These are phyloP conservation scores for Peromyscus attwateri DNA, from an alignment of 2,797 vertebrate genomes.

Conservation along the genomic window DNA sequence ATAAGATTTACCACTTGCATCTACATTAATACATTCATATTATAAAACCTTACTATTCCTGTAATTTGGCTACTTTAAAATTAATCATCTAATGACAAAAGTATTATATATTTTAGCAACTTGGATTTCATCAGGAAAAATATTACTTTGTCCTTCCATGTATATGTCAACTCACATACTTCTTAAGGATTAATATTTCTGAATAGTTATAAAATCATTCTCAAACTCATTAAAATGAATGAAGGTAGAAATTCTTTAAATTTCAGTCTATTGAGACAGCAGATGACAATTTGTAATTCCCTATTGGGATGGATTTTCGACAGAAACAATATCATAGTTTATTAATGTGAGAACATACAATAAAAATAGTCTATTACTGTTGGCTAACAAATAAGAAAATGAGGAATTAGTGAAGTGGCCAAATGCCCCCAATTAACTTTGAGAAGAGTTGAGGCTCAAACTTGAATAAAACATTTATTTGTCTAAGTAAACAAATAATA, in stretches of 20 bases:
- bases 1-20: background rate
- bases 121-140: background rate
- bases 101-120: constrained; percentile 43
- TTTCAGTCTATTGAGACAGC: constrained; percentile 28
- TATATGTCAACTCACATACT: constrained; percentile 21
- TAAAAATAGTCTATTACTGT: background rate
- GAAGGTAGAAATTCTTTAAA: constrained; percentile 41
- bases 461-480: constrained; percentile 13
- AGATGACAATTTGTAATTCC: constrained; percentile 29
- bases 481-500: background rate
- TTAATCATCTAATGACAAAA: constrained; percentile 57
- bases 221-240: constrained; percentile 34
- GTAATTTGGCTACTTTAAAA: constrained; percentile 28
- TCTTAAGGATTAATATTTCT: constrained; percentile 58
- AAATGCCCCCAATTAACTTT: background rate
- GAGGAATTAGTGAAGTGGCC: background rate
- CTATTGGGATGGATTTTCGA: constrained; percentile 39
- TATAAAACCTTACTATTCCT: constrained; percentile 37
- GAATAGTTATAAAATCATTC: constrained; percentile 58
- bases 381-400: constrained; percentile 22
- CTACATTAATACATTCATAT: constrained; percentile 3
- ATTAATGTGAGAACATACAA: background rate
- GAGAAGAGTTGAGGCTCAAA: background rate
- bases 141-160: constrained; percentile 37
- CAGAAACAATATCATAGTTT: constrained; percentile 7